Conservation (phyloP, 1,140 invertebrate species). For the Nautilus pompilius region DNA sequence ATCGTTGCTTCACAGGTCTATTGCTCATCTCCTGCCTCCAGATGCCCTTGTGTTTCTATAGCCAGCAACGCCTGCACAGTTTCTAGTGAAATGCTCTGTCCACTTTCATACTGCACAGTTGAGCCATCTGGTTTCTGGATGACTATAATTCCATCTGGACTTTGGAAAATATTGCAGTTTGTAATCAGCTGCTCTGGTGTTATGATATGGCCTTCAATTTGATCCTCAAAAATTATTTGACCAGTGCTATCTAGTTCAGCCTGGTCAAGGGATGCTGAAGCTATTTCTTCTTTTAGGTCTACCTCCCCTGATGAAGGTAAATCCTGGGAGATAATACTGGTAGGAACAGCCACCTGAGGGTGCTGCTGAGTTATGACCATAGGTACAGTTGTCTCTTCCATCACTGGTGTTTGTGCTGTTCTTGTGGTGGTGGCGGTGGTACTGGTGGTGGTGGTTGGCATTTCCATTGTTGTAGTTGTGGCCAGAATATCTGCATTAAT, state of each 20-base stretch:
- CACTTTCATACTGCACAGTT: slow-evolving; percentile 42
- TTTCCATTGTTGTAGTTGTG: too few relatives aligned
- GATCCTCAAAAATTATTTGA: not conserved
- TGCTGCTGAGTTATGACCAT: too few relatives aligned
- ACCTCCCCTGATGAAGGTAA: too few relatives aligned
- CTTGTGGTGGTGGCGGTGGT: not conserved
- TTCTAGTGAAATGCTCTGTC: slow-evolving; percentile 41
- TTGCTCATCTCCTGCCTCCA: too few relatives aligned
- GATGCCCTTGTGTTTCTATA: slow-evolving; percentile 30
- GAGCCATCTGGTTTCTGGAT: slow-evolving; percentile 42
- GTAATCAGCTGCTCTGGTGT: slow-evolving; percentile 13
- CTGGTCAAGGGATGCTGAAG: too few relatives aligned
- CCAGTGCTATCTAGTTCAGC: not conserved
- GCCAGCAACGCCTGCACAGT: slow-evolving; percentile 47
- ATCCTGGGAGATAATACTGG: too few relatives aligned
- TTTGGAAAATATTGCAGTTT: slow-evolving; percentile 38
- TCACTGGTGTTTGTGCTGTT: too few relatives aligned
- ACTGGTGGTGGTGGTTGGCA: not conserved
- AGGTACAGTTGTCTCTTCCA: too few relatives aligned
- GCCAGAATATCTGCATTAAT: too few relatives aligned
- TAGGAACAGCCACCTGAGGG: too few relatives aligned
- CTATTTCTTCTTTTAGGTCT: too few relatives aligned
- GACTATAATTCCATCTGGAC: slow-evolving; percentile 40
- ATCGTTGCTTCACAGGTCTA: too few relatives aligned
- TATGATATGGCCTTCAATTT: not conserved